Percentiles rank a stretch among this genome's conserved stretches.
Evolutionary conservation across 2,113 vertebrate species (phyloP).

Genomic region (Suricata suricatta): DNA sequence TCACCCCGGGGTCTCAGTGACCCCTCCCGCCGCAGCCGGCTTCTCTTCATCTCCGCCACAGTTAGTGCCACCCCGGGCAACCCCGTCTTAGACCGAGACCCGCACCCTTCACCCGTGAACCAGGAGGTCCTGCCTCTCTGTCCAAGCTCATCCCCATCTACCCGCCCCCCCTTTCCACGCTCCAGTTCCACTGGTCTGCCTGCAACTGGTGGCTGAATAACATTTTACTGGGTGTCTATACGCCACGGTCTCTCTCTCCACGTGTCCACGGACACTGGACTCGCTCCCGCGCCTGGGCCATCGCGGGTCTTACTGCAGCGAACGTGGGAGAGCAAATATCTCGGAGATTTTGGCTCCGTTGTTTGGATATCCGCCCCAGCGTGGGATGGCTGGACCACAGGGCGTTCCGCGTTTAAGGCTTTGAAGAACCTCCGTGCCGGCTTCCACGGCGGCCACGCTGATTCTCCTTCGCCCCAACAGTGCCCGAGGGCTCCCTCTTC

Average conservation of each 20-base stretch:
- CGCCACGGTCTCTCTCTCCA: neutral
- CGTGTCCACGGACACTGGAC: neutral
- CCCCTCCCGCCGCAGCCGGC: accelerated
- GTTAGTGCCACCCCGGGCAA: accelerated
- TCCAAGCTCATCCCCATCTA: accelerated
- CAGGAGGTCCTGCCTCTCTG: neutral
- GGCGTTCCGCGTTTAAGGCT: neutral
- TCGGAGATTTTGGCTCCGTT: neutral
- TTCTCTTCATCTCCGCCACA: accelerated
- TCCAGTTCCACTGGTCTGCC: neutral
- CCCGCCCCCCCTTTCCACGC: accelerated
- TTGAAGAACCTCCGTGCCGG: neutral
- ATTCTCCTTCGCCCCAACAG: no score
- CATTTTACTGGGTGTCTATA: neutral
- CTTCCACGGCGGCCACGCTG: neutral
- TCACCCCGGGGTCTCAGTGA: accelerated
- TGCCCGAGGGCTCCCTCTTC: neutral
- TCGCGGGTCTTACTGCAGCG: neutral
- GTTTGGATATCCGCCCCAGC: no score
- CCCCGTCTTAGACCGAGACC: accelerated
- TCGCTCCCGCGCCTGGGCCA: neutral
- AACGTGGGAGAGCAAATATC: accelerated
- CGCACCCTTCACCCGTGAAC: accelerated
- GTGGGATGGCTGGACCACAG: neutral
- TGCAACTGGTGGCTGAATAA: neutral